Base-by-base conservation (phyloP, 2,113 vertebrate genomes). In the Atlantisia rogersi region DNA sequence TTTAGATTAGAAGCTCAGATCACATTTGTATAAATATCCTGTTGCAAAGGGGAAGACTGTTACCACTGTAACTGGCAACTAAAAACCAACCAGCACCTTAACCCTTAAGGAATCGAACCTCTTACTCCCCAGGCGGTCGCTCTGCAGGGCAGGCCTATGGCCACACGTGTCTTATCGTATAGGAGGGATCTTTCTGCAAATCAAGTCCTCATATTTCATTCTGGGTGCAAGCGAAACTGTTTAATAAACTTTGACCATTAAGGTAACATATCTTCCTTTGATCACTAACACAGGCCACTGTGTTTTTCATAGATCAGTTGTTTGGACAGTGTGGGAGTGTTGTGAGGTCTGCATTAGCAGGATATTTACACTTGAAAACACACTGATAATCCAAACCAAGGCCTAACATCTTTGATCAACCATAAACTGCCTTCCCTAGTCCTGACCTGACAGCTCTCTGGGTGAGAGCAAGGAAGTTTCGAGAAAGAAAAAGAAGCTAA, bases 321-420 rank as follows among this genome's bases (percentile, higher is more conserved):
- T 95, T 97, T 97, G 90, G 91, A 97, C 83, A 96, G 91, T 56
- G 91, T 93, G 87, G 97, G 95, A 97, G 95, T 85, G 92, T 92
- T 94, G 4, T 44, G 64, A 95, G 86, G 91, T 62, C 86, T 94
- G 85, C 84, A 68, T 93, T 95, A 96, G 94, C 94, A 96, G 96
- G 95, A 96, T 97, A 97, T 97, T 97, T 97, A 96, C 89, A 95
- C 93, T 95, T 95, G 91, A 94, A 97, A 96, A 97, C 84, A 89
- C 85, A 79, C 89, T 70, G 78, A 74, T 85, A 90, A 93, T 81
- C 92, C 88, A 86, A 94, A 88, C 81, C 88, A 82, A 94, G 75
- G 63, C 59, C 74, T 94, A 75, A 87, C 75, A 92, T 96, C 95
- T 96, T 96, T 97, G 94, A 96, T 97, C 90, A 96, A 46, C 92